Percentiles rank a stretch among this genome's conserved stretches.
These are phyloP conservation scores for Ia io DNA, from an alignment of 2,113 vertebrate species.

Conservation along the genomic window DNA sequence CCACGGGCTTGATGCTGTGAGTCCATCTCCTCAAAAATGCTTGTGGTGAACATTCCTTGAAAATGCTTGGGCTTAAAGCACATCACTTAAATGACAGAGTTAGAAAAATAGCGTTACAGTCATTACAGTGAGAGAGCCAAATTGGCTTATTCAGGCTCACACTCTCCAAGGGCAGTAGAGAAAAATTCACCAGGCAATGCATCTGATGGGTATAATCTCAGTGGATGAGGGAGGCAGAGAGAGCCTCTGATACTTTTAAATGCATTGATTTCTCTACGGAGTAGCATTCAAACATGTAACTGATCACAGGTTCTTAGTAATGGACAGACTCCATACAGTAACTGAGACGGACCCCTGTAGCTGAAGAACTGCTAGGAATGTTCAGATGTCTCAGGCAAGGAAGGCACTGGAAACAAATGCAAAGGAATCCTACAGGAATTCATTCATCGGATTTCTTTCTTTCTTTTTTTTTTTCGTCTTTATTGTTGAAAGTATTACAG, in stretches of 20 bases:
- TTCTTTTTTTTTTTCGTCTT: too few relatives aligned
- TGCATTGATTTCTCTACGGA: conserved; percentile 17
- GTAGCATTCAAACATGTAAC: not conserved
- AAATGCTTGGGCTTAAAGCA: conserved; percentile 43
- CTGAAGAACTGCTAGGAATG: not conserved
- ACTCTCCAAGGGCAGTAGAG: not conserved
- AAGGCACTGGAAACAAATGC: not conserved
- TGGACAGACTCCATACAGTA: not conserved
- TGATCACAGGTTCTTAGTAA: not conserved
- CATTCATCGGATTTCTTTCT: not conserved
- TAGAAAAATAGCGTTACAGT: conserved; percentile 7
- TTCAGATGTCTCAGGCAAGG: not conserved
- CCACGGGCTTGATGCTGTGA: not conserved
- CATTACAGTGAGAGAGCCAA: conserved; percentile 34
- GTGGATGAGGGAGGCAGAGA: not conserved
- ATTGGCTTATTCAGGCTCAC: conserved; percentile 10
- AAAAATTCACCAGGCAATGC: not conserved
- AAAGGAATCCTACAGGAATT: not conserved
- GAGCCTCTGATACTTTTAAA: not conserved
- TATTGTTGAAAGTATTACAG: too few relatives aligned
- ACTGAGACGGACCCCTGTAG: not conserved
- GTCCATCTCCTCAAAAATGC: conserved; percentile 46
- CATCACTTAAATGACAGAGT: conserved; percentile 33
- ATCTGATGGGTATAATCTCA: not conserved
- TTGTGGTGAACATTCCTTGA: conserved; percentile 55